Base-by-base conservation (phyloP, 2,797 vertebrate genomes). In the Hirundo rustica region DNA sequence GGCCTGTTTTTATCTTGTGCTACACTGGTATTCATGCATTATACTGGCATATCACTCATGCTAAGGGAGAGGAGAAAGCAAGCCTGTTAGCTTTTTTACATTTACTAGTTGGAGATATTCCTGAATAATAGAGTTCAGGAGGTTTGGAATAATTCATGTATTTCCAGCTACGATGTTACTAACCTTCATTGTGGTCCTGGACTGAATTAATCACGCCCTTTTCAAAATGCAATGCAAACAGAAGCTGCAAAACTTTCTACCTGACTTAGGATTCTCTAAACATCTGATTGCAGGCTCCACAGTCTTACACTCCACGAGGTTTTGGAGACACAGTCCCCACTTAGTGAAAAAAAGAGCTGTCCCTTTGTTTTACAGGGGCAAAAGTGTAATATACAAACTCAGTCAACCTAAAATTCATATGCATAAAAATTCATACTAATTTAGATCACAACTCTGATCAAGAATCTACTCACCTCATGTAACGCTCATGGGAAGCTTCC, bases 101-200 rank as follows among this genome's bases (percentile, higher is more conserved):
- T 60, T 92, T 77, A 75, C 54, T 80, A 54, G 70, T 8, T 71
- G 78, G 67, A 92, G 58, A 74, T 76, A 66, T 48, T 80, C 65
- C 84, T 89, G 79, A 83, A 83, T 94, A 92, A 88, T 67, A 58
- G 61, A 62, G n/a, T 89, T 85, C 72, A 73, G 51, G 58, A 80
- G 23, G 42, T 72, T 92, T 80, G 73, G 95, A 91, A 91, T 95
- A 88, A 92, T 80, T 89, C 34, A 61, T 70, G 9, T 89, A 40
- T 91, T 93, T 89, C 50, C 68, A 93, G 10, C 54, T 71, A 27
- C 29, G 1, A n/a, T 58, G 44, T 89, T 80, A 48, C 47, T 36
- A 85, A 55, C 47, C 23, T 55, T 88, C 4, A 1, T 51, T 91
- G 58, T 64, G n/a, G 29, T 78, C 58, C 61, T 91, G 78, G 72